Conservation (phyloP, 2,888 invertebrate species). For the Altica lythri region DNA sequence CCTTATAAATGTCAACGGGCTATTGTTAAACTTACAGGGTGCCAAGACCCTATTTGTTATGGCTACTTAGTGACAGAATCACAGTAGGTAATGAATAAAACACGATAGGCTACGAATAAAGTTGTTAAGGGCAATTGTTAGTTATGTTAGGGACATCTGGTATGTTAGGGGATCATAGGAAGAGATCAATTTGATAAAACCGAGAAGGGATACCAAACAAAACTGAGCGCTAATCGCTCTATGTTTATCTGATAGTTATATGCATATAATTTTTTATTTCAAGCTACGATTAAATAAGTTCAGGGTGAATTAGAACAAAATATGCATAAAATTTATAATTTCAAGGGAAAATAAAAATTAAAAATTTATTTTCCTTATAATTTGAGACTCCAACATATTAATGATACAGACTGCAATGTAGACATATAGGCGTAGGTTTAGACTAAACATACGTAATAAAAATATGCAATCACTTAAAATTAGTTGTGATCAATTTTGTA, state of each 20-base stretch:
- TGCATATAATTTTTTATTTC: not conserved
- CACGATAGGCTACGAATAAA: conserved; percentile 42
- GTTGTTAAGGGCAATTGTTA: conserved; percentile 17
- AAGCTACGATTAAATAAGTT: no score
- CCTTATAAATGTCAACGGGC: conserved; percentile 41
- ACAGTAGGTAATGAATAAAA: conserved; percentile 39
- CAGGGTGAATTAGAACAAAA: no score
- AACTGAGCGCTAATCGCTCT: not conserved
- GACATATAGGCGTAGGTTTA: no score
- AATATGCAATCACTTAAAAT: no score
- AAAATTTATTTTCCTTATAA: no score
- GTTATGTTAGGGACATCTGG: conserved; percentile 48
- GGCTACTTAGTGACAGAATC: conserved; percentile 49
- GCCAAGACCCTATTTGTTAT: conserved; percentile 47
- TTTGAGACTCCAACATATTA: no score
- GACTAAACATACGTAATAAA: no score
- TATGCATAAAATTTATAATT: no score
- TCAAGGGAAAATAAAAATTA: no score
- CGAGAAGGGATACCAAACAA: conserved; percentile 8
- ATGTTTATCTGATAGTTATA: conserved; percentile 8
- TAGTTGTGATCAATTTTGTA: no score
- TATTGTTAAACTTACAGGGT: conserved; percentile 40
- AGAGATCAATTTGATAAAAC: conserved; percentile 12
- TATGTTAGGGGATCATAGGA: conserved; percentile 30
- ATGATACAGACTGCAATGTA: no score